A percentile compares a stretch with the other conserved stretches of the same genome.
Evolutionary conservation across 1,140 invertebrate genomes (phyloP).

Genomic region (Lepeophtheirus salmonis): DNA sequence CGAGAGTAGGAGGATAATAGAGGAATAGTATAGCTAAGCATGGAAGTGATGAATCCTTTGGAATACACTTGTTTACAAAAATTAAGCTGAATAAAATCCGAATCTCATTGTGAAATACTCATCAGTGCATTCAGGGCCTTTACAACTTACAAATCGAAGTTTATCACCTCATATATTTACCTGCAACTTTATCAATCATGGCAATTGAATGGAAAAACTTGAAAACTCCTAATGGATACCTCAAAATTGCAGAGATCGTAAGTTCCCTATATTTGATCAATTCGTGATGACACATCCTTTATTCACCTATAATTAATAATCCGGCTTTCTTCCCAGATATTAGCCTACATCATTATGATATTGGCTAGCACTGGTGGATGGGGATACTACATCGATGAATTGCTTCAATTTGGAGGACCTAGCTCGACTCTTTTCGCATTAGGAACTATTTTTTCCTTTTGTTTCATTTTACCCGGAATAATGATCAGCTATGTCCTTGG

Average conservation of each 20-base stretch:
- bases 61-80: no score
- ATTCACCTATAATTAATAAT: no score
- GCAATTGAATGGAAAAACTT: neutral
- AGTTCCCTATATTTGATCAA: neutral
- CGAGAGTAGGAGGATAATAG: no score
- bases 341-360: neutral
- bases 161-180: constrained; percentile 22
- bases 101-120: no score
- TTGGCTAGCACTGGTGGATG: neutral
- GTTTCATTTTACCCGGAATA: neutral
- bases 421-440: neutral
- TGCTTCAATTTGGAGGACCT: neutral
- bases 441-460: neutral
- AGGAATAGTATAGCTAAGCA: no score
- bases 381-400: neutral
- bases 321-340: no score
- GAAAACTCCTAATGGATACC: neutral
- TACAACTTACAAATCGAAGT: neutral
- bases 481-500: neutral
- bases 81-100: no score
- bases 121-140: neutral
- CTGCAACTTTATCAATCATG: neutral
- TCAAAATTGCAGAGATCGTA: neutral
- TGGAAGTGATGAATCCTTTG: no score
- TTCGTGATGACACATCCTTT: neutral